phyloP scores from a whole-genome alignment of 2,888 invertebrate species.

The Abscondita cerata region DNA sequence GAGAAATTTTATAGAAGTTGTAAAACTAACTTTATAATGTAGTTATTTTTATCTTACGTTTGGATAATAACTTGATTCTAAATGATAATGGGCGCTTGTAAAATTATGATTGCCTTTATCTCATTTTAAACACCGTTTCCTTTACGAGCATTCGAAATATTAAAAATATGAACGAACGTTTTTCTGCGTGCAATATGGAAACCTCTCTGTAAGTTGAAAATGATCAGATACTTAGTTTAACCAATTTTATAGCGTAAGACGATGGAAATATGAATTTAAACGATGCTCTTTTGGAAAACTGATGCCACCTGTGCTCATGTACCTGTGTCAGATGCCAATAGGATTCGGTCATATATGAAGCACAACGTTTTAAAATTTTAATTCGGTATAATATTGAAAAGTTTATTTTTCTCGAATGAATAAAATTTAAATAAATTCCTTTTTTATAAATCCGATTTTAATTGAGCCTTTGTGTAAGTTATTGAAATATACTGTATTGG shows the following conservation, averaged over 20 bases:
- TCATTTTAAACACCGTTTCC: constrained; percentile 1
- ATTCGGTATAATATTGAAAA: constrained; percentile 25
- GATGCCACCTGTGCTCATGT: constrained; percentile 46
- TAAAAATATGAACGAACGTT: not conserved
- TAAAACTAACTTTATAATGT: constrained; percentile 12
- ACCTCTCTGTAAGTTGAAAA: constrained; percentile 27
- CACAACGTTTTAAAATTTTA: constrained; percentile 34
- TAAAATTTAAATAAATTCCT: constrained; percentile 15
- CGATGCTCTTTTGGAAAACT: constrained; percentile 40
- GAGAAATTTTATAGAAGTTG: constrained; percentile 40
- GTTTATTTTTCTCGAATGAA: constrained; percentile 21
- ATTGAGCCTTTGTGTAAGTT: no score
- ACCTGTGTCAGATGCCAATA: constrained; percentile 43
- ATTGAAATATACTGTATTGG: no score
- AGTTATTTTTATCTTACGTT: constrained; percentile 10
- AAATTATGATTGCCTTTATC: not conserved
- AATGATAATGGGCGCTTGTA: constrained; percentile 6
- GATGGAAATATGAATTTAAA: constrained; percentile 48
- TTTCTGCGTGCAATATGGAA: constrained; percentile 31
- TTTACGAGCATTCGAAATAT: not conserved
- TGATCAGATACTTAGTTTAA: constrained; percentile 36
- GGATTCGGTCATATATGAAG: constrained; percentile 41
- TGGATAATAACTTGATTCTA: constrained; percentile 14
- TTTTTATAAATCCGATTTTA: not conserved
- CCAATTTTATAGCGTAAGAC: constrained; percentile 38